Conservation (phyloP, 2,888 invertebrate species). For the Smittia sp. region DNA sequence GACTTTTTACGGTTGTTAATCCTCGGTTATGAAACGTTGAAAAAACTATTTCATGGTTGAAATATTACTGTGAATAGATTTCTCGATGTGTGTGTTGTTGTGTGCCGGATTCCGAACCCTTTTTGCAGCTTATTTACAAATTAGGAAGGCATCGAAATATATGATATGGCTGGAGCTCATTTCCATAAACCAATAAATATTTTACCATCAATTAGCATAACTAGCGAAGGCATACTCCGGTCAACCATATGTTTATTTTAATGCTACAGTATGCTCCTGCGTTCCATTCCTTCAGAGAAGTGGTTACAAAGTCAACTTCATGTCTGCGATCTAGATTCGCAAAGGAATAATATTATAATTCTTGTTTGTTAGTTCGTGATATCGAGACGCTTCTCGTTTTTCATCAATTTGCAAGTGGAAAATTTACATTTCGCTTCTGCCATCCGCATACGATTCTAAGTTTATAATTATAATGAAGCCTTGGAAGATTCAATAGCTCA, state of each 20-base stretch:
- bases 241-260: slow-evolving; percentile 40
- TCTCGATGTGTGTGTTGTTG: neutral
- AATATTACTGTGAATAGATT: slow-evolving; percentile 15
- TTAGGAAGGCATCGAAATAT: slow-evolving; percentile 26
- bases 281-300: neutral
- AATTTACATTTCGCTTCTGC: slow-evolving; percentile 17
- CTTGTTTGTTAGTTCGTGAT: slow-evolving; percentile 11
- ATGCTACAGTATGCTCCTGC: slow-evolving; percentile 10
- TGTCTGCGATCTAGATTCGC: neutral
- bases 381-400: neutral
- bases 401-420: slow-evolving; percentile 8
- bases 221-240: slow-evolving; percentile 23
- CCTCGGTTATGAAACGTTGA: neutral
- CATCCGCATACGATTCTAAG: neutral
- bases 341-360: neutral
- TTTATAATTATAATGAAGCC: slow-evolving; percentile 12
- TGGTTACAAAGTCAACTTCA: neutral
- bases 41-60: slow-evolving; percentile 22
- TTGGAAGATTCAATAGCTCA: slow-evolving; percentile 17
- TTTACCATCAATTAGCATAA: slow-evolving; percentile 41
- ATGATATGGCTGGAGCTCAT: slow-evolving; percentile 10
- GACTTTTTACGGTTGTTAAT: neutral
- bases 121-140: neutral
- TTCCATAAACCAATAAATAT: slow-evolving; percentile 41
- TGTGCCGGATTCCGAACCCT: too few relatives aligned